Evolutionary conservation across 2,113 vertebrate genomes (phyloP), one percentile per base, ranked within the genome.

Genomic region (Euleptes europaea): DNA sequence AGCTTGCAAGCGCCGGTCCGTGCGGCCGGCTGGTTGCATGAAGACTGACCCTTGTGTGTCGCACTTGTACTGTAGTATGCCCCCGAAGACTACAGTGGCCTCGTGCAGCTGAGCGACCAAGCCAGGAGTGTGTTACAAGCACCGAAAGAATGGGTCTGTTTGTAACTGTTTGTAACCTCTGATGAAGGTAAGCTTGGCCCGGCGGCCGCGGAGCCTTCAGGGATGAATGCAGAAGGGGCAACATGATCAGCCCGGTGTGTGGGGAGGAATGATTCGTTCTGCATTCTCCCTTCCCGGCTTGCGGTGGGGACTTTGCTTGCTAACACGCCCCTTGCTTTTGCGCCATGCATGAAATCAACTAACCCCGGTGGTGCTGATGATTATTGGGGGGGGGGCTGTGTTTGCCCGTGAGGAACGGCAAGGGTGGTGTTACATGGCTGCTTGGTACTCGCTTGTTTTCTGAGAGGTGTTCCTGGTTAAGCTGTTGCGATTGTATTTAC

Each of bases 81-180:
- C 75, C 97, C 98, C 81, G 98, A 99, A 82, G 98, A 99, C 95
- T 99, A 98, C 96, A 97, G 97, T 97, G 93, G 96, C 96, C 86
- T 99, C 96, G 95, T 99, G 97, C 98, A 98, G 97, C 96, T 99
- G 96, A 97, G 93, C 93, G 98, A 99, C 94, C 97, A 98, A 95
- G 95, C 97, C 95, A 97, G 98, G 95, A 97, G 97, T 96, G 96
- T 99, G 96, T 97, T 98, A 96, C 98, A 99, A 97, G 97, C 96
- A 88, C 95, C 98, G 95, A 99, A 99, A 98, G 98, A 99, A 95
- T 99, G 98, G 98, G 97, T 99, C 96, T 99, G 98, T 97, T 98
- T 99, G 92, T 99, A 99, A 97, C 92, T 94, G 91, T 92, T 93
- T 94, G 89, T 93, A 95, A 94, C 90, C 93, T 84, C 92, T 84